Evolutionary conservation across 1,140 invertebrate genomes (phyloP), one percentile per base, ranked within the genome.

Genomic region (Achatina immaculata): DNA sequence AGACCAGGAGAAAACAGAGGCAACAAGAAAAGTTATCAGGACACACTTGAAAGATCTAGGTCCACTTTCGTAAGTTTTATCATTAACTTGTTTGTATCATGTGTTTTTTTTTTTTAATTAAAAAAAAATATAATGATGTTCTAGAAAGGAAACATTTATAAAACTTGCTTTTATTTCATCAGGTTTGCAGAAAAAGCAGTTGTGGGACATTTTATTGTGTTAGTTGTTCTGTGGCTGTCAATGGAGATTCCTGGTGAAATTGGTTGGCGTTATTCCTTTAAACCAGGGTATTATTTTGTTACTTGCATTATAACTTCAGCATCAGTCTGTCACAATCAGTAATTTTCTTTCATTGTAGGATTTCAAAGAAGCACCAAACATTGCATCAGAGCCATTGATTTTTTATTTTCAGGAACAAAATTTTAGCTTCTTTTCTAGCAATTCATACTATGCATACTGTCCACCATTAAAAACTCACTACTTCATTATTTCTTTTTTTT

Each of bases 191-290:
- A 98, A 92, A 91, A 87, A 9, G 93, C 93, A 31, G 95, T 97
- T 0, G 94, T 95, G 42, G 82, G 94, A 19, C 91, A 97, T 31
- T 98, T 98, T 88, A 88, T 96, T 11, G 82, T 94, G 19, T 94
- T 97, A 7, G 94, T 98, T 1, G 82, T 95, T 66, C 92, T 98
- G 80, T 98, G 97, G 95, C 95, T 98, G 89, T 96, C 97, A 89
- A 93, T 96, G 65, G 94, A 95, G 71, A 96, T 97, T 0, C 95
- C 95, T 80, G 96, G 96, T 87, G 94, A 96, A 83, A 90, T 91
- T 0, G 96, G 96, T 28, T 97, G 96, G 93, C 89, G 87, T 2
- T 82, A 83, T 43, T 81, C 91, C 21, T 92, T 93, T 73, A 74
- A 76, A 68, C 75, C 78, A 71, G 81, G 81, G 86, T 88, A 84